Conservation (phyloP, 2,888 invertebrate species). For the Colostygia pectinataria region DNA sequence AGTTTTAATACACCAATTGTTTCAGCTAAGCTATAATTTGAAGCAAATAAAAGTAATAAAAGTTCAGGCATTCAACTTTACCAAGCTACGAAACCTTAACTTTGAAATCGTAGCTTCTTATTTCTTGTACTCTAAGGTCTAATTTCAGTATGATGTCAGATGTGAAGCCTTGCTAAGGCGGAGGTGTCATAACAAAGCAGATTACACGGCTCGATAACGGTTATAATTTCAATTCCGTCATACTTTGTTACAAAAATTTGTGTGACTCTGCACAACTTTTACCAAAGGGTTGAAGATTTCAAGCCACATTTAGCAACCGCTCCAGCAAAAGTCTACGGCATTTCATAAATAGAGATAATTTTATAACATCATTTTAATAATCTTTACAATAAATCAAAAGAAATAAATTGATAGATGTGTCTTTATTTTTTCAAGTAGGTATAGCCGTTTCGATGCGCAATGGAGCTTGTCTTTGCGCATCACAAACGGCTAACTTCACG, state of each 20-base stretch:
- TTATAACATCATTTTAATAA: no score
- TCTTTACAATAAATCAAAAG: no score
- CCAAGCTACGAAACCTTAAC: background rate
- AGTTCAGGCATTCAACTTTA: slow-evolving; percentile 9
- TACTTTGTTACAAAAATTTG: slow-evolving; percentile 19
- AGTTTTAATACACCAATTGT: slow-evolving; percentile 30
- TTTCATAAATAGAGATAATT: no score
- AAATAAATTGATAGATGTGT: no score
- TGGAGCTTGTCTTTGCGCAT: no score
- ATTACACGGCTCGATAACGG: slow-evolving; percentile 29
- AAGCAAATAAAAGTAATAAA: slow-evolving; percentile 28
- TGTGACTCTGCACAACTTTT: background rate
- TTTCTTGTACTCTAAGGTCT: slow-evolving; percentile 5
- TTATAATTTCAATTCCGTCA: slow-evolving; percentile 24
- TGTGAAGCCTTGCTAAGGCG: background rate
- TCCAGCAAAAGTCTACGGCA: no score
- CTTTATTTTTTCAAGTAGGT: no score
- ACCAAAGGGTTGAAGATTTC: background rate
- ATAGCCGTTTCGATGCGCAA: no score
- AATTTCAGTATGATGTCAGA: background rate
- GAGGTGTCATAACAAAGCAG: slow-evolving; percentile 25
- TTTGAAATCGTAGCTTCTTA: slow-evolving; percentile 1
- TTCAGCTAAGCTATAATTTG: slow-evolving; percentile 28
- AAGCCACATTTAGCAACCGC: no score
- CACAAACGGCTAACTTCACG: no score